Conservation (phyloP, 2,888 invertebrate species). For the Meiosimyza platycephala region DNA sequence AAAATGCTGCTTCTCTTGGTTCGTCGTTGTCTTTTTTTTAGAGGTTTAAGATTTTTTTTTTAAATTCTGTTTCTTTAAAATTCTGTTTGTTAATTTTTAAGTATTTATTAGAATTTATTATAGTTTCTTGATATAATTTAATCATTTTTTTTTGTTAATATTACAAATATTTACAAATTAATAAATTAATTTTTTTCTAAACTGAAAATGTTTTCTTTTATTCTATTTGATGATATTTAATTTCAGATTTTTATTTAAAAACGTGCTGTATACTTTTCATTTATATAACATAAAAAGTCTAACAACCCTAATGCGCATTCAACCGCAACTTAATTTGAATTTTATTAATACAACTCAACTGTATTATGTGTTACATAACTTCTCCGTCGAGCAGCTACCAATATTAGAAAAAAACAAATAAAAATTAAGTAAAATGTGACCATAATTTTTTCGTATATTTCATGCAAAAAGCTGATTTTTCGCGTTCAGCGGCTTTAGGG, state of each 20-base stretch:
- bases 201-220: slow-evolving; percentile 5
- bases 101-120: slow-evolving; percentile 19
- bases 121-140: background rate
- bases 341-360: no score
- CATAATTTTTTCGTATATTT: no score
- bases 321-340: no score
- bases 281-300: no score
- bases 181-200: slow-evolving; percentile 17
- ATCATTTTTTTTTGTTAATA: background rate
- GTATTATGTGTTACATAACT: no score
- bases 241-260: background rate
- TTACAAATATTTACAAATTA: slow-evolving; percentile 19
- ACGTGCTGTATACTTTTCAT: no score
- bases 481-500: no score
- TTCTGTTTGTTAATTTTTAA: slow-evolving; percentile 25
- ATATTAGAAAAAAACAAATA: no score
- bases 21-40: slow-evolving; percentile 11
- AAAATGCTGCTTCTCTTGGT: slow-evolving; percentile 13
- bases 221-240: background rate
- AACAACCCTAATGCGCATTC: no score
- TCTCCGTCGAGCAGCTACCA: no score
- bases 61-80: background rate
- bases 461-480: no score
- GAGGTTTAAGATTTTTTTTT: slow-evolving; percentile 12
- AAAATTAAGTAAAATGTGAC: no score